Evolutionary conservation across 2,113 vertebrate genomes (phyloP).

Genomic region (Indicator maculatus): DNA sequence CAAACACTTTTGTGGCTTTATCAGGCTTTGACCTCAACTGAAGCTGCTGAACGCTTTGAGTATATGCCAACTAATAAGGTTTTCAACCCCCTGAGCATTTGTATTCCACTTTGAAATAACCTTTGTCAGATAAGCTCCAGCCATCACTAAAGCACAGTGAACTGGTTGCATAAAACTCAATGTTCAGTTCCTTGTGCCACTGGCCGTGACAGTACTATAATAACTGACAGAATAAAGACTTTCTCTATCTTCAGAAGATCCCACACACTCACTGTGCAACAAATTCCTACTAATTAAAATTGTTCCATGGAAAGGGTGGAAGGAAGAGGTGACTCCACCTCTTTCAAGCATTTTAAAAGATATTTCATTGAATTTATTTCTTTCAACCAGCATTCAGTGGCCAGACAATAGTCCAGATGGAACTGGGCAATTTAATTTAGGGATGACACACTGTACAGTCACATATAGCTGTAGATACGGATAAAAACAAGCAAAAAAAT

Average conservation of each 20-base stretch:
- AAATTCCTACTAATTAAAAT: constrained; percentile 7
- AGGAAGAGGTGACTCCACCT: not conserved
- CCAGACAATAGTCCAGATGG: not conserved
- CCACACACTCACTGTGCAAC: not conserved
- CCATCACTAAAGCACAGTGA: not conserved
- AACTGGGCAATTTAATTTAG: not conserved
- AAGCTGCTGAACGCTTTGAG: not conserved
- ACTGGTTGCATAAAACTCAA: not conserved
- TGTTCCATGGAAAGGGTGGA: not conserved
- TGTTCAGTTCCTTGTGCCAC: not conserved
- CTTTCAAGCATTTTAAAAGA: not conserved
- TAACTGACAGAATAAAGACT: not conserved
- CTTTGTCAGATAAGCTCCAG: not conserved
- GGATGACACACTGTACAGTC: not conserved
- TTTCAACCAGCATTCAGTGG: not conserved
- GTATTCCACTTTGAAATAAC: not conserved
- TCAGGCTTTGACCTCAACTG: not conserved
- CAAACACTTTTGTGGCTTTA: not conserved
- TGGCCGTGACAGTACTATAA: not conserved
- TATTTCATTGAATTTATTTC: not conserved
- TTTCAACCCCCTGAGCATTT: not conserved
- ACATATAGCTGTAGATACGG: not conserved
- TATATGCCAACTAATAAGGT: not conserved
- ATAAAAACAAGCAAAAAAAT: not conserved
- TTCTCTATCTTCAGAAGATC: not conserved